Evolutionary conservation across 2,888 invertebrate genomes (phyloP).

Genomic region (Galeruca laticollis): DNA sequence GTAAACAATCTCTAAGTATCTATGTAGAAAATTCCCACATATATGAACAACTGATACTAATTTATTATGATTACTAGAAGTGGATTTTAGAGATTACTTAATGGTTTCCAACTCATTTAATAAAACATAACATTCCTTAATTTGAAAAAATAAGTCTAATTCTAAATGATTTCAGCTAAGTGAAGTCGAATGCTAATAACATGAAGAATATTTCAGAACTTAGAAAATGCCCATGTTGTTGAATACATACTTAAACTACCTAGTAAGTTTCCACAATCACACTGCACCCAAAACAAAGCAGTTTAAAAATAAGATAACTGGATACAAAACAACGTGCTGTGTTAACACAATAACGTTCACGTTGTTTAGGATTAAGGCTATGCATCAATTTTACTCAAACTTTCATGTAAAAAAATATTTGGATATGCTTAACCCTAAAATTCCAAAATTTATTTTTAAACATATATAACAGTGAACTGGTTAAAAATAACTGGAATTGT

Average conservation of each 20-base stretch:
- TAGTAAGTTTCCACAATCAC: constrained; percentile 2
- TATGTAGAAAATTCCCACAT: no score
- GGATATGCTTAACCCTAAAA: constrained; percentile 54
- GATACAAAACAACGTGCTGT: neutral
- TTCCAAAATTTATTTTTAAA: constrained; percentile 23
- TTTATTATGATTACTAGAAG: neutral
- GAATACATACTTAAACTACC: neutral
- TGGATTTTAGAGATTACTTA: neutral
- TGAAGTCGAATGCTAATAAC: neutral
- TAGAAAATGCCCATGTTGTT: constrained; percentile 13
- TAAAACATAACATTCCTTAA: neutral
- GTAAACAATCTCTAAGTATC: no score
- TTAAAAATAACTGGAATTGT: constrained; percentile 13
- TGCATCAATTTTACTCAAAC: constrained; percentile 24
- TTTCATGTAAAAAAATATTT: constrained; percentile 41
- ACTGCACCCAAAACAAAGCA: constrained; percentile 9
- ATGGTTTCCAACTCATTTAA: neutral
- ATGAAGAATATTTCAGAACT: constrained; percentile 36
- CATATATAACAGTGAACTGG: constrained; percentile 21
- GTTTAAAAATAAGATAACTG: neutral
- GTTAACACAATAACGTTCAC: neutral
- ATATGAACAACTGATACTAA: no score
- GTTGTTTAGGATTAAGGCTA: neutral
- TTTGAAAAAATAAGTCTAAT: neutral
- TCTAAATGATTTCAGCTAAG: neutral